Evolutionary conservation across 2,888 invertebrate genomes (phyloP), one percentile per base, ranked within the genome.

Genomic region (Zygothrica quintamaculata): DNA sequence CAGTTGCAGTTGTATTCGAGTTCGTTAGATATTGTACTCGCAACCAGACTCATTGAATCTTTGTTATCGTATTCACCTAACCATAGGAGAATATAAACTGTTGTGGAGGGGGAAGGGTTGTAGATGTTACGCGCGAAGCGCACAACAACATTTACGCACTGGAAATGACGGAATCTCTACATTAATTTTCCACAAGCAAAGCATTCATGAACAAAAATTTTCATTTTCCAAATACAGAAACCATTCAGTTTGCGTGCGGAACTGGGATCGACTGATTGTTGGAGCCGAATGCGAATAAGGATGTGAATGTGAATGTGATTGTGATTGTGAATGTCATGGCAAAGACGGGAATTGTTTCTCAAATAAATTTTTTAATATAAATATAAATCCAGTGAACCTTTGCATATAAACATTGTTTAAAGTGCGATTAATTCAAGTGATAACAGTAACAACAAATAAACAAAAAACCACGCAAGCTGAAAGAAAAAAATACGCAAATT

Each of bases 161-260:
- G 84, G 87, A 84, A 77, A 55, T 51, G 43, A 60, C 70, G 66
- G 61, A 87, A 87, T 87, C 79, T 84, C 84, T 84, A 85, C 87
- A 84, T 72, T 52, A 58, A 29, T 59, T 69, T 79, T 69, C 70
- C 77, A 65, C 62, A 79, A 65, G 55, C 65, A 74, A 66, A 74
- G 74, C 68, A 80, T 50, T 52, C 43, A 68, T 59, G 65, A 60
- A 64, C 65, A 64, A 52, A 36, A 34, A 56, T 62, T 80, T 77
- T 77, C 81, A 68, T 69, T 72, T 84, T 79, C 80, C 80, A 88
- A 77, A 88, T 84, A 88, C 88, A 88, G 88, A 84, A 86, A 87
- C 85, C 78, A 71, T 78, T 80, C 69, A 88, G 84, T 84, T 84
- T 71, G 84, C 70, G 77, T 79, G 84, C 74, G 88, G 88, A 87